These are phyloP conservation scores for Dermochelys coriacea DNA, from an alignment of 2,797 vertebrate genomes.

Conservation along the genomic window DNA sequence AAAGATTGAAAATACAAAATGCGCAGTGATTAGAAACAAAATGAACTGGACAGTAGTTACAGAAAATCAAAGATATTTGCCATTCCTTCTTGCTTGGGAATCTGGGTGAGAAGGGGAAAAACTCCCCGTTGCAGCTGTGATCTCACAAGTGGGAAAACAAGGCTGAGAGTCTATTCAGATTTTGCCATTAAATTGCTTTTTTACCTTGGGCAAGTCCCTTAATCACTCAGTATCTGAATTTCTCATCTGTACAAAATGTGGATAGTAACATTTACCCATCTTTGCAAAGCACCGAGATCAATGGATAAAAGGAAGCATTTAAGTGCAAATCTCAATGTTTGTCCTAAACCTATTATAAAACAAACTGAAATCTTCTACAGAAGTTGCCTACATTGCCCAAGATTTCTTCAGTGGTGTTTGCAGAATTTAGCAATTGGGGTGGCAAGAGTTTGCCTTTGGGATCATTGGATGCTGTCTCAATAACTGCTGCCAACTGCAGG, in stretches of 20 bases:
- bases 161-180: background rate
- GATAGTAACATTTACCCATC: background rate
- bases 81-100: background rate
- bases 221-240: background rate
- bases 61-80: background rate
- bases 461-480: background rate
- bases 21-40: background rate
- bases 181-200: background rate
- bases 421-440: background rate
- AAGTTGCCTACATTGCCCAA: background rate
- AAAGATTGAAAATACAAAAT: background rate
- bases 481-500: background rate
- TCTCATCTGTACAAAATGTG: background rate
- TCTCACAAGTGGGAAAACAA: background rate
- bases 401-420: background rate
- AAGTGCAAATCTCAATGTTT: background rate
- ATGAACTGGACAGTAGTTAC: background rate
- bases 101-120: background rate
- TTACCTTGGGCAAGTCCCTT: background rate
- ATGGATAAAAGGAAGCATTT: background rate
- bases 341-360: conserved; percentile 13
- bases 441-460: background rate
- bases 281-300: background rate
- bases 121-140: fast-evolving
- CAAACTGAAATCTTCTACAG: background rate